Percentiles rank a stretch among this genome's conserved stretches.
Conservation (phyloP, 2,797 vertebrate species). For the Myotis pilosus region DNA sequence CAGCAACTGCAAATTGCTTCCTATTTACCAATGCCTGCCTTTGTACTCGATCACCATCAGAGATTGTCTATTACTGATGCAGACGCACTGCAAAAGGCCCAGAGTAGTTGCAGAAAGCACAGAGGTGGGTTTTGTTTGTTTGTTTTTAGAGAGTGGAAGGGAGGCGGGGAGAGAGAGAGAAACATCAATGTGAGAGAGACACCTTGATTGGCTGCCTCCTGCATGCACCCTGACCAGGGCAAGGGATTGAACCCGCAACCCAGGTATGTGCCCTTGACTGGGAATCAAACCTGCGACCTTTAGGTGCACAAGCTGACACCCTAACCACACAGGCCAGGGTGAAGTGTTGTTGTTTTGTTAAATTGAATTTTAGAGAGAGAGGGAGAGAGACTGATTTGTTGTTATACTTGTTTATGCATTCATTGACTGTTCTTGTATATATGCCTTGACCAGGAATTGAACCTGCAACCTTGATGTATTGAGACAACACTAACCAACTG, state of each 20-base stretch:
- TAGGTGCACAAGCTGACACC: neutral
- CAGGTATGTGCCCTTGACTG: neutral
- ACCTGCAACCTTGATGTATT: neutral
- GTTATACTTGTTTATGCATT: neutral
- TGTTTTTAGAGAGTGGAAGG: neutral
- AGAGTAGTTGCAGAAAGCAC: constrained; percentile 1
- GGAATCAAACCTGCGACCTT: neutral
- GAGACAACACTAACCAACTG: neutral
- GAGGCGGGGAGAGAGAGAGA: neutral
- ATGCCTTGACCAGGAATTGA: neutral
- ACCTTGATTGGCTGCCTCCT: neutral
- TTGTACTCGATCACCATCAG: neutral
- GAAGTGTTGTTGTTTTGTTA: neutral
- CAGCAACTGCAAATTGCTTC: constrained; percentile 34
- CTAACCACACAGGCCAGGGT: neutral
- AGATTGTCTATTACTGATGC: neutral
- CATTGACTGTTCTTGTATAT: neutral
- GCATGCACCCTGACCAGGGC: neutral
- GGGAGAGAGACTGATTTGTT: neutral
- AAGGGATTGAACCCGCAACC: neutral
- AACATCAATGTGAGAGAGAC: neutral
- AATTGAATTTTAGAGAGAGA: neutral
- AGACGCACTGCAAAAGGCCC: neutral
- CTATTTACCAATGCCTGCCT: neutral
- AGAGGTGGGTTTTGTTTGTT: neutral